Conservation (phyloP, 2,113 vertebrate species). For the Pyrgilauda ruficollis region DNA sequence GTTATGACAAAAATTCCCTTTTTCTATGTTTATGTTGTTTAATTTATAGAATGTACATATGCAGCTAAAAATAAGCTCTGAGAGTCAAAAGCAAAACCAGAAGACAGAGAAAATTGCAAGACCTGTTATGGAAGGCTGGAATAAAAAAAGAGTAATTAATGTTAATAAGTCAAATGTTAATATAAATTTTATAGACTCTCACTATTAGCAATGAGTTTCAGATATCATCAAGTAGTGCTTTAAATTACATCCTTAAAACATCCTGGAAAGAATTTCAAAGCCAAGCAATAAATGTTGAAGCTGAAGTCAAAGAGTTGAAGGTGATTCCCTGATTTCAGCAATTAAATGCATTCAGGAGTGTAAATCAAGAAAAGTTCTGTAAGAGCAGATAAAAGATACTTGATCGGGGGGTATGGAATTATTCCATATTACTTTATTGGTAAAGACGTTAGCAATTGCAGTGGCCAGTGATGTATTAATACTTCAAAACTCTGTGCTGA, state of each 20-base stretch:
- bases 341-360: neutral
- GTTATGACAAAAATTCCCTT: accelerated
- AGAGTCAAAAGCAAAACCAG: neutral
- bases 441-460: neutral
- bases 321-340: neutral
- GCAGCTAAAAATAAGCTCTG: neutral
- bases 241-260: neutral
- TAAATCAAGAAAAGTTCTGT: neutral
- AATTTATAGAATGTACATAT: neutral
- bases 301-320: neutral
- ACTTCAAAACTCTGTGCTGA: neutral
- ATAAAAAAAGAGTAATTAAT: neutral
- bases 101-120: neutral
- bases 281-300: neutral
- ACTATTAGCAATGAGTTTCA: neutral
- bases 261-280: neutral
- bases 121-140: neutral
- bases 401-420: neutral
- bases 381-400: neutral
- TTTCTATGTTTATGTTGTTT: neutral
- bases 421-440: neutral
- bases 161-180: neutral
- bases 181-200: neutral
- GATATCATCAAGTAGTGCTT: neutral
- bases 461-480: neutral